phyloP scores from a whole-genome alignment of 2,888 invertebrate genomes.

The Catotricha subobsoleta region DNA sequence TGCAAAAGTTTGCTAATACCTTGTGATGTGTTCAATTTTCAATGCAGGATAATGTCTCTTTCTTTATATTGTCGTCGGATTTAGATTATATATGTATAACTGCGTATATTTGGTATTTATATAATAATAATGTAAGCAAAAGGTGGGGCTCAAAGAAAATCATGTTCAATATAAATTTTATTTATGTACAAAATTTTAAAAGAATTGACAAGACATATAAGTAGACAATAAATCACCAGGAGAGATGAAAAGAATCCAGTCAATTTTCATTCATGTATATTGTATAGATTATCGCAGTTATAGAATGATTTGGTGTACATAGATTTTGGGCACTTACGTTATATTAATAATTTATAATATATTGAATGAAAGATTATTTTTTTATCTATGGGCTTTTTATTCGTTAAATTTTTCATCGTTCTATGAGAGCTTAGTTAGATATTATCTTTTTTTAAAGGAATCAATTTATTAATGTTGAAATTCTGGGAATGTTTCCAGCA shows the following conservation, averaged over 20 bases:
- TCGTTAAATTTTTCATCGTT: background rate
- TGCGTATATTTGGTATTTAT: too few species aligned
- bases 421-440: too few species aligned
- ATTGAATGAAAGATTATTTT: slow-evolving; percentile 1
- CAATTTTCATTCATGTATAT: background rate
- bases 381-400: background rate
- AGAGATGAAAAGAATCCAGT: background rate
- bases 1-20: slow-evolving; percentile 1
- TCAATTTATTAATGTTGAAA: background rate
- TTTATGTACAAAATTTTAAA: background rate
- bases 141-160: slow-evolving; percentile 1
- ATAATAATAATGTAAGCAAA: too few species aligned
- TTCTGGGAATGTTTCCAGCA: background rate
- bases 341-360: too few species aligned
- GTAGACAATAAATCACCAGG: background rate
- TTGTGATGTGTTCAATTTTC: too few species aligned
- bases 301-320: too few species aligned
- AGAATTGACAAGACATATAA: slow-evolving; percentile 1
- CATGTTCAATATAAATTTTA: slow-evolving; percentile 1
- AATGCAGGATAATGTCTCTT: too few species aligned
- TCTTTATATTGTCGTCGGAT: background rate
- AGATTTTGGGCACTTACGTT: too few species aligned
- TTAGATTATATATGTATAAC: background rate
- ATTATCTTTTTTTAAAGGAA: background rate
- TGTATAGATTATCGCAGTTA: too few species aligned